Percentiles rank a stretch among this genome's conserved stretches.
phyloP scores from a whole-genome alignment of 1,140 invertebrate genomes.

The Drosophila murphyi region DNA sequence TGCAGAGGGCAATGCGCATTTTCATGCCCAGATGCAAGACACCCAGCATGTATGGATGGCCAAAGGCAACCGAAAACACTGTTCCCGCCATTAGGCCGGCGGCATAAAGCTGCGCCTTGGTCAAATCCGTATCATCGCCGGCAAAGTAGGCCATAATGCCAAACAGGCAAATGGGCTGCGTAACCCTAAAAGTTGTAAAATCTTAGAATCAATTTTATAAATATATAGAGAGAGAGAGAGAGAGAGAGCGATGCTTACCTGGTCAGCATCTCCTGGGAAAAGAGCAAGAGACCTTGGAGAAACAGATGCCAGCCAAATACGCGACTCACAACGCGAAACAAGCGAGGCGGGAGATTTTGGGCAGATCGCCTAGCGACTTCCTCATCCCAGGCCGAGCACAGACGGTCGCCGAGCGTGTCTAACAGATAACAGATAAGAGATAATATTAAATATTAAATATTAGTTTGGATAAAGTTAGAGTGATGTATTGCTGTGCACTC shows the following conservation, averaged over 20 bases:
- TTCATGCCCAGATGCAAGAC: conserved; percentile 85
- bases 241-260: conserved; percentile 30
- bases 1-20: conserved; percentile 86
- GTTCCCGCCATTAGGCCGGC: conserved; percentile 86
- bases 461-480: background rate
- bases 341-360: conserved; percentile 50
- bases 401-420: conserved; percentile 70
- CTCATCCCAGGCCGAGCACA: conserved; percentile 68
- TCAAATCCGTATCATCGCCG: conserved; percentile 45
- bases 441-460: background rate
- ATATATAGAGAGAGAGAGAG: no score
- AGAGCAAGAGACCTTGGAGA: conserved; percentile 34
- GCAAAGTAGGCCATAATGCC: conserved; percentile 69
- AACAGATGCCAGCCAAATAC: conserved; percentile 66
- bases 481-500: conserved; percentile 2
- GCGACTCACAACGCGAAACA: conserved; percentile 43
- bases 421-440: no score
- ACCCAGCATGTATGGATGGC: conserved; percentile 87
- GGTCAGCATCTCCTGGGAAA: conserved; percentile 56
- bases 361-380: conserved; percentile 38
- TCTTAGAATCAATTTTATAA: background rate
- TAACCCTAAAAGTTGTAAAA: conserved; percentile 25
- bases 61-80: conserved; percentile 85
- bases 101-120: conserved; percentile 86
- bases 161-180: conserved; percentile 68